phyloP scores from a whole-genome alignment of 2,113 vertebrate species.

The Formicarius rufipectus region DNA sequence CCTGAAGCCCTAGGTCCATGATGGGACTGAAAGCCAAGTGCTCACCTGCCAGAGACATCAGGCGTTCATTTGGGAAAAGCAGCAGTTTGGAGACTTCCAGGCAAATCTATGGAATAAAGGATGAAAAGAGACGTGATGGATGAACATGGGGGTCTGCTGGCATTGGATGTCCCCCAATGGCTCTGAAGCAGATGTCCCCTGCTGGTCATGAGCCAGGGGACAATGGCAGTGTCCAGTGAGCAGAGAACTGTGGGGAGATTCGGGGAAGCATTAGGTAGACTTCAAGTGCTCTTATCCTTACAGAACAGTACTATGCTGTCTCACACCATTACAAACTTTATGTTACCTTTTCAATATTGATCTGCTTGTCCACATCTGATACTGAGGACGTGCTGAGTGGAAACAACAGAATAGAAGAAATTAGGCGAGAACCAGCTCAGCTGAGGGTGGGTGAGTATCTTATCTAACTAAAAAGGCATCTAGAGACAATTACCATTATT shows the following conservation, averaged over 20 bases:
- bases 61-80: neutral
- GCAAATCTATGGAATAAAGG: neutral
- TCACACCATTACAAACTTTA: neutral
- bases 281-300: neutral
- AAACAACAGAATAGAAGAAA: neutral
- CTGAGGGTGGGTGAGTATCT: neutral
- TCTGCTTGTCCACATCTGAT: neutral
- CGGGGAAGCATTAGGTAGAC: neutral
- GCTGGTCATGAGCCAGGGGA: too few species aligned
- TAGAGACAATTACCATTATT: neutral
- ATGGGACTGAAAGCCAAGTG: accelerated
- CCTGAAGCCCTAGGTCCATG: neutral
- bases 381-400: neutral
- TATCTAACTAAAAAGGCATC: neutral
- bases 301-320: neutral
- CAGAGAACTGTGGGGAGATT: accelerated
- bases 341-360: neutral
- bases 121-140: neutral
- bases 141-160: accelerated
- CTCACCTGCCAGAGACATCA: constrained; percentile 45
- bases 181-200: accelerated
- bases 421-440: neutral
- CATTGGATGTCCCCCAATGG: accelerated
- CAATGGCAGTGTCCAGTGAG: accelerated
- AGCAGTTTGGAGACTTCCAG: constrained; percentile 33